These are phyloP conservation scores for Notoglanidium macrostoma DNA, from an alignment of 2,797 vertebrate genomes.

Conservation along the genomic window DNA sequence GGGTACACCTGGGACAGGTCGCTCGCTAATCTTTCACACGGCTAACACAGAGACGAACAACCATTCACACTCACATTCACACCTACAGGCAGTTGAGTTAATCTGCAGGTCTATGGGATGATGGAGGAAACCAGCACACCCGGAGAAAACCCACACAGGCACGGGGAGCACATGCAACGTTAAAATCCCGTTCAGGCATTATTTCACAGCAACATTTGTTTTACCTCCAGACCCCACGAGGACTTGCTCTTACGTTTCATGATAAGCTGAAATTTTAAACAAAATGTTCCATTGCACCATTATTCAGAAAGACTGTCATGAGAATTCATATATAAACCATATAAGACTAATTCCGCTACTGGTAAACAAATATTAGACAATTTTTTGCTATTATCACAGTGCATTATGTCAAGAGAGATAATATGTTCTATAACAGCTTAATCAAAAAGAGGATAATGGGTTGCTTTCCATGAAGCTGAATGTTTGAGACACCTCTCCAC, in stretches of 20 bases:
- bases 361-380: constrained; percentile 7
- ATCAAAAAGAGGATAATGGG: constrained; percentile 11
- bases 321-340: background rate
- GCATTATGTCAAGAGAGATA: background rate
- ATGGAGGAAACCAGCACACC: too few species aligned
- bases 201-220: background rate
- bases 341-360: background rate
- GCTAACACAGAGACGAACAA: too few species aligned
- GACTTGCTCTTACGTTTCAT: background rate
- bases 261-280: background rate
- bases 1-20: too few species aligned
- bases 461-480: constrained; percentile 30
- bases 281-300: background rate
- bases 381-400: constrained; percentile 4
- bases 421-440: constrained; percentile 1
- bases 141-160: too few species aligned
- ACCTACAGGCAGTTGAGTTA: too few species aligned
- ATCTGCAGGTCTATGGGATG: too few species aligned
- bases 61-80: too few species aligned
- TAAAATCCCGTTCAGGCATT: background rate
- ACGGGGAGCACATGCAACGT: too few species aligned
- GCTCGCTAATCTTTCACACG: too few species aligned
- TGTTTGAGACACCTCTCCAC: constrained; percentile 18
- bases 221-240: background rate
- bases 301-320: background rate